Percentiles rank a stretch among this genome's conserved stretches.
Evolutionary conservation across 2,113 vertebrate species (phyloP).

Genomic region (Synodontis membranacea): DNA sequence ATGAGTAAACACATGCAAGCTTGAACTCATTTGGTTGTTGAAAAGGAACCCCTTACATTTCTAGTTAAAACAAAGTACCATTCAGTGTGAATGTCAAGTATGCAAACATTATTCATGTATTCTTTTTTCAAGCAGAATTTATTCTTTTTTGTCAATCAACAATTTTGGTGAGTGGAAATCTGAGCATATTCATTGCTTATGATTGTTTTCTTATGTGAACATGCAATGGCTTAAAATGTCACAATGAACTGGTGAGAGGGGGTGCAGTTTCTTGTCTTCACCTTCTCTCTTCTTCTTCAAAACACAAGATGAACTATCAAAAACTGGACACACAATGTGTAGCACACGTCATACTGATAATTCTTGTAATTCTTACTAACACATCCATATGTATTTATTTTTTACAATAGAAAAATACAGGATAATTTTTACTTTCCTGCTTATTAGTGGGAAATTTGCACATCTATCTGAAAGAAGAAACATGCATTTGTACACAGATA

Average conservation of each 20-base stretch:
- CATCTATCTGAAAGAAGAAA: conserved; percentile 69
- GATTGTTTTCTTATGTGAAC: conserved; percentile 51
- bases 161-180: conserved; percentile 71
- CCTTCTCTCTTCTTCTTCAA: background rate
- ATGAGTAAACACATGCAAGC: conserved; percentile 53
- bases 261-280: background rate
- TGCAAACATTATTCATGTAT: conserved; percentile 73
- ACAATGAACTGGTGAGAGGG: conserved; percentile 6
- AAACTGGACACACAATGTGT: conserved; percentile 28
- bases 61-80: conserved; percentile 1
- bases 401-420: conserved; percentile 77
- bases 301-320: conserved; percentile 12
- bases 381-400: conserved; percentile 59
- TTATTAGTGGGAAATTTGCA: conserved; percentile 62
- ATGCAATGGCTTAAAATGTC: conserved; percentile 7
- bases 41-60: background rate
- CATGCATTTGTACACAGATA: conserved; percentile 75
- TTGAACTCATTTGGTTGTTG: background rate
- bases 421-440: conserved; percentile 69
- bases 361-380: conserved; percentile 60
- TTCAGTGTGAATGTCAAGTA: conserved; percentile 49
- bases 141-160: conserved; percentile 61
- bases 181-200: conserved; percentile 62
- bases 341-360: conserved; percentile 4
- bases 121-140: conserved; percentile 53